A percentile compares a stretch with the other conserved stretches of the same genome.
Conservation (phyloP, 1,140 invertebrate genomes). For the Sminthurides bifidus region DNA sequence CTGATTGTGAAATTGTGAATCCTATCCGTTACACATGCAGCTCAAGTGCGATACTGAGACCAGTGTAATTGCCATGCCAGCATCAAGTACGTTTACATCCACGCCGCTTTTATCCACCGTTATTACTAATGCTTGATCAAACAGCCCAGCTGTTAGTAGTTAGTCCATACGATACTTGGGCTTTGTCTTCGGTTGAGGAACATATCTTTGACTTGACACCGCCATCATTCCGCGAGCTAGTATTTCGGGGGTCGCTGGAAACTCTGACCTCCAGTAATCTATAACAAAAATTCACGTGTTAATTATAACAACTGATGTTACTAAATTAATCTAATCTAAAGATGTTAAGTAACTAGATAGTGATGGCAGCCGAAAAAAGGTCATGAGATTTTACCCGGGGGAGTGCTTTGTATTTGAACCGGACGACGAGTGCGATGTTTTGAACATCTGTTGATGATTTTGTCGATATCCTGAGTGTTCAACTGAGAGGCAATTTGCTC, state of each 20-base stretch:
- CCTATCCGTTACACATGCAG: too few species aligned
- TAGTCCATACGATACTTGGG: neutral
- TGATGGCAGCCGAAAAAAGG: too few species aligned
- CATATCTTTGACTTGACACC: neutral
- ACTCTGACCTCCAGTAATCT: constrained; percentile 1
- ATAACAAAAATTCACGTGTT: neutral
- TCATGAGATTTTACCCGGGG: constrained; percentile 1
- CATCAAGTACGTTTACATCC: too few species aligned
- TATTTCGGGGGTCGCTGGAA: neutral
- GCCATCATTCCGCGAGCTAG: neutral
- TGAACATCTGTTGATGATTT: neutral
- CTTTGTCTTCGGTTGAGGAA: neutral
- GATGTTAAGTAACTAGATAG: neutral
- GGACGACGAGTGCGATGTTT: neutral
- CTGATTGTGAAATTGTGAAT: too few species aligned
- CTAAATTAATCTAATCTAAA: neutral
- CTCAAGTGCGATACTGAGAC: too few species aligned
- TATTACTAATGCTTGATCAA: too few species aligned
- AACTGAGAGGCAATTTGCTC: neutral
- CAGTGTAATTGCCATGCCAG: too few species aligned
- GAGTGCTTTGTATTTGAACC: neutral
- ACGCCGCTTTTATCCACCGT: too few species aligned
- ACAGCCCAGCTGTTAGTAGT: neutral
- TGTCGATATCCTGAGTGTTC: neutral
- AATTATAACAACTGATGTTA: neutral